These are phyloP conservation scores for Pinna nobilis DNA, from an alignment of 1,140 invertebrate genomes.

Conservation along the genomic window DNA sequence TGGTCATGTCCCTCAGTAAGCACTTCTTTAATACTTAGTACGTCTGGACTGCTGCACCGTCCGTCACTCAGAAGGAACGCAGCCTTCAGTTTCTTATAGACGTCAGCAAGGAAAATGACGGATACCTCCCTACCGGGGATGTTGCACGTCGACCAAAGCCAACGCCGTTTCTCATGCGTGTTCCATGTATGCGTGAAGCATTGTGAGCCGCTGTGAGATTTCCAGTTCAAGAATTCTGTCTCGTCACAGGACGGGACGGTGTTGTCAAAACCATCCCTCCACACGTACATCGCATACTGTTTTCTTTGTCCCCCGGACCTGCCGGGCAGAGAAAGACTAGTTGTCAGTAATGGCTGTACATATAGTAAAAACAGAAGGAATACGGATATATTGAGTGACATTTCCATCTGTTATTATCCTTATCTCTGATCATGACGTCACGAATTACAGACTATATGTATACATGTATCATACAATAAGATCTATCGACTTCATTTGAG, in stretches of 20 bases:
- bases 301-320: background rate
- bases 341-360: no score
- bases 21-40: constrained; percentile 39
- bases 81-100: constrained; percentile 46
- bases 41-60: background rate
- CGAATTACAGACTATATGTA: no score
- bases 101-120: constrained; percentile 44
- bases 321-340: background rate
- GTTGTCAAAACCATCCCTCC: constrained; percentile 45
- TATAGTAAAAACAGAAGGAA: no score
- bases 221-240: constrained; percentile 35
- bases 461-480: no score
- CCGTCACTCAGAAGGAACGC: constrained; percentile 37
- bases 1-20: constrained; percentile 48
- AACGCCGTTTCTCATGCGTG: constrained; percentile 33
- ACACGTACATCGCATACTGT: constrained; percentile 53
- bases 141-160: constrained; percentile 56
- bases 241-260: constrained; percentile 36
- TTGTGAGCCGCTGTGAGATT: constrained; percentile 12
- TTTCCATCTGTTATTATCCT: no score
- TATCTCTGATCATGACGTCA: no score
- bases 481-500: no score
- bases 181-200: constrained; percentile 56
- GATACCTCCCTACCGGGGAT: constrained; percentile 41
- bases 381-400: no score